phyloP scores from a whole-genome alignment of 2,113 vertebrate genomes.

The Onychostruthus taczanowskii region DNA sequence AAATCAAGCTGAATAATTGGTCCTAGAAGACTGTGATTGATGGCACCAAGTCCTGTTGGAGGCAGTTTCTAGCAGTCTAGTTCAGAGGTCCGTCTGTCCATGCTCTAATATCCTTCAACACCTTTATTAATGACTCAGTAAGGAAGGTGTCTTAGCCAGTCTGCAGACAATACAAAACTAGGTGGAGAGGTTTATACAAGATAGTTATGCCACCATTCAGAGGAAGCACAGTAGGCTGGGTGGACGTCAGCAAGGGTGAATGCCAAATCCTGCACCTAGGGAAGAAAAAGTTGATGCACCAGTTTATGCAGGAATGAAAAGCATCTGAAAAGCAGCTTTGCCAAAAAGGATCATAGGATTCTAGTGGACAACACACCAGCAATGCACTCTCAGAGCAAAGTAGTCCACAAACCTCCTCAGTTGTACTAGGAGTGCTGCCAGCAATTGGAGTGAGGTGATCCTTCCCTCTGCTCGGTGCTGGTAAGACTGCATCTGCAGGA shows the following conservation, averaged over 20 bases:
- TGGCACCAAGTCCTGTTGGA: neutral
- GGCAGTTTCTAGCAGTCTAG: neutral
- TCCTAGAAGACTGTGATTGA: neutral
- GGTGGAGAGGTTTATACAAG: neutral
- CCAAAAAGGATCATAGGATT: neutral
- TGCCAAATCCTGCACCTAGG: neutral
- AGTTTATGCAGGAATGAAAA: neutral
- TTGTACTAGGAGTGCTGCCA: neutral
- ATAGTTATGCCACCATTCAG: neutral
- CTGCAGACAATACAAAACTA: neutral
- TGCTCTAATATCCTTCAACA: neutral
- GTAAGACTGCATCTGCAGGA: neutral
- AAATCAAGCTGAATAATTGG: neutral
- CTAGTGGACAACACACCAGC: neutral
- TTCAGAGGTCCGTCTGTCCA: neutral
- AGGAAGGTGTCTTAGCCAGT: neutral
- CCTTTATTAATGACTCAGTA: neutral
- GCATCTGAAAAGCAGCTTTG: neutral
- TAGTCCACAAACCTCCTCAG: rapidly evolving
- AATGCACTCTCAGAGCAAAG: neutral
- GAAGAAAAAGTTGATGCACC: neutral
- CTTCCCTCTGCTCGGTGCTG: neutral
- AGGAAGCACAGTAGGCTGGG: neutral
- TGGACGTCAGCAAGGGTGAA: neutral
- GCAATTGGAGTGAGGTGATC: neutral